These are phyloP conservation scores for Beroe ovata DNA, from an alignment of 37 sponge, comb jelly and placozoan genomes.

Conservation along the genomic window DNA sequence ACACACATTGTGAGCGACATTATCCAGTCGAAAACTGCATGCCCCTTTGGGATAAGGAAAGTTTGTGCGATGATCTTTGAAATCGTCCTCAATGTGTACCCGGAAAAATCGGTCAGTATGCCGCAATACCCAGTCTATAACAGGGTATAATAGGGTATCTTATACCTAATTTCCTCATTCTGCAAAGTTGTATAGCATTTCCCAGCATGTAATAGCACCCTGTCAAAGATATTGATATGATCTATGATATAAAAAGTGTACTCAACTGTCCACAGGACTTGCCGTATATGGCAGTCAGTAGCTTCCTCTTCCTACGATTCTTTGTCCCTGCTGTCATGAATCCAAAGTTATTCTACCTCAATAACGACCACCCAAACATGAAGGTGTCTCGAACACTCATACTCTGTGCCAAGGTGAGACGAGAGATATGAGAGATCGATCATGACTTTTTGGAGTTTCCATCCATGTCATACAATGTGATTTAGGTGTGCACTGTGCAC, in stretches of 20 bases:
- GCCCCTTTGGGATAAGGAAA: conserved; percentile 36
- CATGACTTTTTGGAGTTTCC: too few species aligned
- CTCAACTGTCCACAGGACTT: conserved; percentile 73
- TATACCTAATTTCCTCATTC: background rate
- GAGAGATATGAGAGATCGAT: too few species aligned
- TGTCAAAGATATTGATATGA: too few species aligned
- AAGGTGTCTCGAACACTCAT: conserved; percentile 87
- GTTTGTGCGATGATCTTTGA: conserved; percentile 44
- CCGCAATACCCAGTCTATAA: too few species aligned
- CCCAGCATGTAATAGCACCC: background rate
- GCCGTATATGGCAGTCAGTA: conserved; percentile 80
- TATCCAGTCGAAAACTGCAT: conserved; percentile 7
- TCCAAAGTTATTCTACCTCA: conserved; percentile 88
- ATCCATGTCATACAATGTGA: too few species aligned
- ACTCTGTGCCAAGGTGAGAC: conserved; percentile 84
- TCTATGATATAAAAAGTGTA: too few species aligned
- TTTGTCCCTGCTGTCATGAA: conserved; percentile 92
- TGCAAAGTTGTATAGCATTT: background rate
- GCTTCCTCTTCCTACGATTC: conserved; percentile 91
- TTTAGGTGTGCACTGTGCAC: too few species aligned
- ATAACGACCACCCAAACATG: conserved; percentile 81
- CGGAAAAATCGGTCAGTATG: conserved; percentile 26
- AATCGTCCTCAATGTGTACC: background rate
- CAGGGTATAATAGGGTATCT: too few species aligned
- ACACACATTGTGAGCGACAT: background rate